These are phyloP conservation scores for Drosophila borealis DNA, from an alignment of 2,888 invertebrate species.

Conservation along the genomic window DNA sequence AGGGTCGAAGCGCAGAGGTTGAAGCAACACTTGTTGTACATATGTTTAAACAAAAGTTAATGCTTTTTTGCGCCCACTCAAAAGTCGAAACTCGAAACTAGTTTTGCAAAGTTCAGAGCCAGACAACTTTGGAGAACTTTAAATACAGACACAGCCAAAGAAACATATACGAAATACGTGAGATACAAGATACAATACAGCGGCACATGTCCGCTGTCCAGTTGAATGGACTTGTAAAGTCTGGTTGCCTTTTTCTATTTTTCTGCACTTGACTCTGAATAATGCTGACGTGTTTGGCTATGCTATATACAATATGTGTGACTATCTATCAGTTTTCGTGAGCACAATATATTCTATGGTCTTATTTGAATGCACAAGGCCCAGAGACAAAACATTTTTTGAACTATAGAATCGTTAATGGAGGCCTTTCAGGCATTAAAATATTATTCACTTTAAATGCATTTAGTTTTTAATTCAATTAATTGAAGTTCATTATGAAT, in stretches of 20 bases:
- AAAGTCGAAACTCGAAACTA: conserved; percentile 39
- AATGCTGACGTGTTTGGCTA: conserved; percentile 3
- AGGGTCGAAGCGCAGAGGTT: not conserved
- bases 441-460: no score
- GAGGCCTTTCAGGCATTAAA: no score
- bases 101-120: conserved; percentile 39
- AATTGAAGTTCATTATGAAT: no score
- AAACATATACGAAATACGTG: not conserved
- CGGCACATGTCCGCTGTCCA: not conserved
- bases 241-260: conserved; percentile 1
- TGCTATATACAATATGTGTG: not conserved
- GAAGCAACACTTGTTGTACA: conserved; percentile 30
- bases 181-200: not conserved
- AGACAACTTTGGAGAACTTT: conserved; percentile 33
- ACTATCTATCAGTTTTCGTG: not conserved
- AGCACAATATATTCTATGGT: not conserved
- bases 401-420: not conserved
- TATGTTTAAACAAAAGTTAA: conserved; percentile 30
- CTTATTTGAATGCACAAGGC: not conserved
- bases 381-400: not conserved
- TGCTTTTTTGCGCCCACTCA: conserved; percentile 32
- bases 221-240: conserved; percentile 10
- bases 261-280: conserved; percentile 47
- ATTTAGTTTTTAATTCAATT: no score
- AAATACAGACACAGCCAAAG: not conserved